phyloP scores from a whole-genome alignment of 2,888 invertebrate species.

The Pseudococcus viburni region DNA sequence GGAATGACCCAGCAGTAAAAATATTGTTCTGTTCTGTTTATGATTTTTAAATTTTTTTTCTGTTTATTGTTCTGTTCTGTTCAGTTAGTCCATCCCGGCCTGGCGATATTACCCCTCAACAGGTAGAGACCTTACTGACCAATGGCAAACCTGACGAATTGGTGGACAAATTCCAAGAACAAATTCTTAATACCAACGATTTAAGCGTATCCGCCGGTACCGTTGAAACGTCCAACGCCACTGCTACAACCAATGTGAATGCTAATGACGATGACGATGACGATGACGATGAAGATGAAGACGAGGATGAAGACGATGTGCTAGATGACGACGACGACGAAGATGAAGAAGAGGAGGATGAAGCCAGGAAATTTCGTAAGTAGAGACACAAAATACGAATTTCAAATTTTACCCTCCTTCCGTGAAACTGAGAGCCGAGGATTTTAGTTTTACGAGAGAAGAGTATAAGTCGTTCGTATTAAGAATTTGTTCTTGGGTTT shows the following conservation, averaged over 20 bases:
- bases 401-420: too few relatives aligned
- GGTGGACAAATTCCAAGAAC: constrained; percentile 67
- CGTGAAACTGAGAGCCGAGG: too few relatives aligned
- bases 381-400: neutral
- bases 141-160: constrained; percentile 68
- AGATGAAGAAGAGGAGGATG: constrained; percentile 67
- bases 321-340: constrained; percentile 67
- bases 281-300: constrained; percentile 74
- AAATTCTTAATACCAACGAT: too few relatives aligned
- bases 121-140: constrained; percentile 69
- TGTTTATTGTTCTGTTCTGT: too few relatives aligned
- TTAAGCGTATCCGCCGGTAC: constrained; percentile 68
- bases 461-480: constrained; percentile 62
- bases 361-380: constrained; percentile 66
- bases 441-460: too few relatives aligned
- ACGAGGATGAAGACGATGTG: constrained; percentile 69
- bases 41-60: too few relatives aligned
- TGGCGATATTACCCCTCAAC: too few relatives aligned
- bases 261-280: constrained; percentile 71
- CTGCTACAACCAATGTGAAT: constrained; percentile 68
- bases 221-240: constrained; percentile 67
- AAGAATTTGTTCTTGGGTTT: constrained; percentile 45
- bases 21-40: too few relatives aligned
- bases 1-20: too few relatives aligned
- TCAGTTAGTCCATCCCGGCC: too few relatives aligned